Conservation (phyloP, 2,797 vertebrate genomes). For the Cuniculus paca region DNA sequence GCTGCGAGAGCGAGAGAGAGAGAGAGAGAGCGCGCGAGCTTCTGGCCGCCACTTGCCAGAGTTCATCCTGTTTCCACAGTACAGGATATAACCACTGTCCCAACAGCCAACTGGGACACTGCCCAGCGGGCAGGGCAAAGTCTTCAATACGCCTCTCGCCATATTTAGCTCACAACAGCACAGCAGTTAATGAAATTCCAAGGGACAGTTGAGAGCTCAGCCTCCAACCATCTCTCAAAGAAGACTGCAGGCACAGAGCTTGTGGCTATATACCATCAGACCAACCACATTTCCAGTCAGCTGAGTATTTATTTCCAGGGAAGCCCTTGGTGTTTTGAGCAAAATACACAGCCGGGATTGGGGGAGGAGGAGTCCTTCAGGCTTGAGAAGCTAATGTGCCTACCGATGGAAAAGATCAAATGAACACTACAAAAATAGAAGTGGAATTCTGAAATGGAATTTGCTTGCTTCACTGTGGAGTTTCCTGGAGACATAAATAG, state of each 20-base stretch:
- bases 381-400: constrained; percentile 27
- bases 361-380: background rate
- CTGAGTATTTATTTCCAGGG: background rate
- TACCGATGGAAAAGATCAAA: constrained; percentile 51
- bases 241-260: background rate
- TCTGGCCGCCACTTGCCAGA: constrained; percentile 49
- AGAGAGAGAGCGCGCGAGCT: background rate
- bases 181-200: constrained; percentile 41
- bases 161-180: constrained; percentile 40
- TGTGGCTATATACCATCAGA: background rate
- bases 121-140: constrained; percentile 61
- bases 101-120: constrained; percentile 70
- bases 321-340: background rate
- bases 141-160: constrained; percentile 46
- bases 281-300: constrained; percentile 8
- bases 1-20: background rate
- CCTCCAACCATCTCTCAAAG: background rate
- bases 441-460: constrained; percentile 59
- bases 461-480: constrained; percentile 20
- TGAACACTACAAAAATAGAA: constrained; percentile 66
- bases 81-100: constrained; percentile 72
- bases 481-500: constrained; percentile 72
- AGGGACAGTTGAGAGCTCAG: background rate
- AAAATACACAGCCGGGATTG: background rate
- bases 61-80: constrained; percentile 74